A percentile compares a stretch with the other conserved stretches of the same genome.
phyloP scores from a whole-genome alignment of 2,797 vertebrate species.

The Neosilurus mollespiculum region DNA sequence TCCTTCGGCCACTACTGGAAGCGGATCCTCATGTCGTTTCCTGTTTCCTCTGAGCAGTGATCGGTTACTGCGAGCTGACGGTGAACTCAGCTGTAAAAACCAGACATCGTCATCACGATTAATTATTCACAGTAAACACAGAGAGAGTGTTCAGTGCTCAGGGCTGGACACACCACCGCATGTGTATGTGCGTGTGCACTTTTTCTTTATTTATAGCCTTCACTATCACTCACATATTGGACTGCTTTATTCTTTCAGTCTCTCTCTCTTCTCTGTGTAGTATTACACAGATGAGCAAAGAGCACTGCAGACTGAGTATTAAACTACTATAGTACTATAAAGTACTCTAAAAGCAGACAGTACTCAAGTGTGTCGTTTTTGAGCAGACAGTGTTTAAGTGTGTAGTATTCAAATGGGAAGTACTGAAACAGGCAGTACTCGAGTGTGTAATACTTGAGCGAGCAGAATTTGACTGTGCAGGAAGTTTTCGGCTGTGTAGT shows the following conservation, averaged over 20 bases:
- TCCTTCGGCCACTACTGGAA: not conserved
- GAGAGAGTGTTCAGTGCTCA: conserved; percentile 25
- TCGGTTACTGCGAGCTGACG: not conserved
- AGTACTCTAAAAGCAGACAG: too few species aligned
- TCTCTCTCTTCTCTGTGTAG: not conserved
- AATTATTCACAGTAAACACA: conserved; percentile 50
- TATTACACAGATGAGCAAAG: not conserved
- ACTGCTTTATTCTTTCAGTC: not conserved
- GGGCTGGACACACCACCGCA: not conserved
- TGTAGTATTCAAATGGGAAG: too few species aligned
- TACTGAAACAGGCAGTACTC: too few species aligned
- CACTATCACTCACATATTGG: not conserved
- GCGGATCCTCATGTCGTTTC: not conserved
- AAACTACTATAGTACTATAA: too few species aligned
- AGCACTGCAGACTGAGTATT: too few species aligned
- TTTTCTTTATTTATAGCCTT: not conserved
- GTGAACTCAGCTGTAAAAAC: conserved; percentile 45
- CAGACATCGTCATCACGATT: conserved; percentile 30
- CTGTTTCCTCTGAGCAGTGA: not conserved
- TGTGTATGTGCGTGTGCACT: too few species aligned
- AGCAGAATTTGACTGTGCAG: too few species aligned
- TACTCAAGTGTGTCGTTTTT: too few species aligned
- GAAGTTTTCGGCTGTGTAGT: too few species aligned
- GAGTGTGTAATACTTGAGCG: too few species aligned
- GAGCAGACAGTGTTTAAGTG: too few species aligned